phyloP scores from a whole-genome alignment of 2,113 vertebrate genomes.

The Syngnathus floridae region DNA sequence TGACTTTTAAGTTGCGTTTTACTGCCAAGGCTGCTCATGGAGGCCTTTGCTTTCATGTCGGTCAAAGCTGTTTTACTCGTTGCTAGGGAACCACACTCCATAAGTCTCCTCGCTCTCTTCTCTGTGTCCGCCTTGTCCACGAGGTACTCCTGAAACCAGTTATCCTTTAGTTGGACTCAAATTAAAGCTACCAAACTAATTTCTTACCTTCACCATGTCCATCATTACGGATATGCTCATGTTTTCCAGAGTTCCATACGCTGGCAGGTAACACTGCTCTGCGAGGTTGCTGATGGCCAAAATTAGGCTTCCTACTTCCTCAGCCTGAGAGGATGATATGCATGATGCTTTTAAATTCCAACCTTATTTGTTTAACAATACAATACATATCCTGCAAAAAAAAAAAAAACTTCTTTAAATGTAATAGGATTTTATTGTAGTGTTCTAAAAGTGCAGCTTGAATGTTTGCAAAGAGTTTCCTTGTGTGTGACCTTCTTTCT shows the following conservation, averaged over 20 bases:
- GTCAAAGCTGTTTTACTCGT: slow-evolving; percentile 24
- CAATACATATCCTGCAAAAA: too few species aligned
- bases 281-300: slow-evolving; percentile 63
- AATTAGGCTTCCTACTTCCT: slow-evolving; percentile 56
- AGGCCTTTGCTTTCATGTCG: slow-evolving; percentile 33
- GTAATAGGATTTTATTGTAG: neutral
- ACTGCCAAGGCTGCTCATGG: slow-evolving; percentile 37
- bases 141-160: slow-evolving; percentile 68
- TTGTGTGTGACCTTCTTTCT: slow-evolving; percentile 57
- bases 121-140: slow-evolving; percentile 62
- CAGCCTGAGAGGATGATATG: slow-evolving; percentile 47
- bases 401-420: too few species aligned
- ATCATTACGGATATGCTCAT: slow-evolving; percentile 58
- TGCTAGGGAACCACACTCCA: slow-evolving; percentile 29
- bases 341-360: neutral
- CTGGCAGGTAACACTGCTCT: slow-evolving; percentile 62
- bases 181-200: neutral
- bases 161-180: neutral
- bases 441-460: neutral
- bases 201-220: slow-evolving; percentile 71
- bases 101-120: slow-evolving; percentile 46
- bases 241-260: slow-evolving; percentile 44
- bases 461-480: neutral
- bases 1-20: slow-evolving; percentile 55
- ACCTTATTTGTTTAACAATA: neutral